Conservation (phyloP, 64 coral and sea anemone genomes). For the Astreopora myriophthalma region DNA sequence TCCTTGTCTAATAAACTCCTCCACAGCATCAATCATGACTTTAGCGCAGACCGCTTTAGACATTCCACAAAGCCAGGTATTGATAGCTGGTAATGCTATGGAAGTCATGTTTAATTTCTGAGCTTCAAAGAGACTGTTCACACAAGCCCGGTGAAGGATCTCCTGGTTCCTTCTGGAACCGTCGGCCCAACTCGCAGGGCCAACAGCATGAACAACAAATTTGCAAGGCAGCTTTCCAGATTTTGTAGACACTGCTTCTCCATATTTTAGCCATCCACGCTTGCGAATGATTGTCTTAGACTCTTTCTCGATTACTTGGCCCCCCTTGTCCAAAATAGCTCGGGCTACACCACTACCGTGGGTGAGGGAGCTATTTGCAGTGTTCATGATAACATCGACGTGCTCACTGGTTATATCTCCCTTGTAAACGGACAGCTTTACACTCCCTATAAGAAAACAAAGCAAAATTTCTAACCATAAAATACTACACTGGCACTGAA, state of each 20-base stretch:
- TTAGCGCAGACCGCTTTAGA: constrained; percentile 73
- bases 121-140: constrained; percentile 40
- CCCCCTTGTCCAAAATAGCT: constrained; percentile 67
- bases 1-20: constrained; percentile 15
- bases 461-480: neutral
- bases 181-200: neutral
- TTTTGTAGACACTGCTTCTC: constrained; percentile 13
- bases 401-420: constrained; percentile 71
- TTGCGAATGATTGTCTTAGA: neutral
- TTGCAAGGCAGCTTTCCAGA: constrained; percentile 63
- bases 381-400: constrained; percentile 71
- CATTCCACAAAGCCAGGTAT: constrained; percentile 74
- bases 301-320: constrained; percentile 3
- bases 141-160: constrained; percentile 46
- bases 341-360: constrained; percentile 67
- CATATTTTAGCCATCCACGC: constrained; percentile 4
- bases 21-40: constrained; percentile 57
- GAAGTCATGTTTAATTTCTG: constrained; percentile 39
- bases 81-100: constrained; percentile 77
- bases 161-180: neutral
- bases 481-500: no score
- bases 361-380: neutral
- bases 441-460: neutral
- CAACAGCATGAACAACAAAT: constrained; percentile 71
- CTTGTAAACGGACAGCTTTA: constrained; percentile 66